Evolutionary conservation across 2,888 invertebrate species (phyloP).

Genomic region (Orthosia cruda): DNA sequence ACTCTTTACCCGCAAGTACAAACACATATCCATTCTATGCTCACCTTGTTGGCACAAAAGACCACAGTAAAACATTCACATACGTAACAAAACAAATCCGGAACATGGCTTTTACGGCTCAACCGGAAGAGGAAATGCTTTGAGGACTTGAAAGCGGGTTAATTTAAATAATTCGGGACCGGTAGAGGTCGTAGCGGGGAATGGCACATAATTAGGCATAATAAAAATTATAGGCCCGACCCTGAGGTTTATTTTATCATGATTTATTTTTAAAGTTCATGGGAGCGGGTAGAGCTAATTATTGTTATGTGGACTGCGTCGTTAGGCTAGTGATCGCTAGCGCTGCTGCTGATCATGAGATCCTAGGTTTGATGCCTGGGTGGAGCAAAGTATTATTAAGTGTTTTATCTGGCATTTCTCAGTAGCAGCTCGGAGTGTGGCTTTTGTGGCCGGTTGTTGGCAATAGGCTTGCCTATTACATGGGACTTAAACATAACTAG

Average conservation of each 20-base stretch:
- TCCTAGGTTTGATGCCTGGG: too few species aligned
- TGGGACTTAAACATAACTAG: too few species aligned
- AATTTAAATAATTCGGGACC: constrained; percentile 66
- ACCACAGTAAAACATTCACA: constrained; percentile 45
- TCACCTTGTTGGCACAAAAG: constrained; percentile 31
- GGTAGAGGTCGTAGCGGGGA: constrained; percentile 26
- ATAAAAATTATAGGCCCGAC: constrained; percentile 49
- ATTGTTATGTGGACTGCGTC: constrained; percentile 27
- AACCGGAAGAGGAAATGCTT: constrained; percentile 64
- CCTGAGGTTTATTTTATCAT: constrained; percentile 28
- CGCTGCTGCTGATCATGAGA: too few species aligned
- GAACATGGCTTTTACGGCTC: constrained; percentile 47
- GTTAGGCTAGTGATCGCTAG: too few species aligned
- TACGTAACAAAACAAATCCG: constrained; percentile 42
- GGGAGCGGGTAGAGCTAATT: constrained; percentile 22
- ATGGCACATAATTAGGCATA: constrained; percentile 55
- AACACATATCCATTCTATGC: neutral
- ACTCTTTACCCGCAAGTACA: constrained; percentile 1
- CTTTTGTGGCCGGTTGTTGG: too few species aligned
- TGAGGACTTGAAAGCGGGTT: constrained; percentile 60
- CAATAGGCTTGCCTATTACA: too few species aligned
- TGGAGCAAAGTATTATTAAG: too few species aligned
- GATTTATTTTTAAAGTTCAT: constrained; percentile 49
- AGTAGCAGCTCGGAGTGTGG: too few species aligned
- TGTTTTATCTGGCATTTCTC: too few species aligned